Evolutionary conservation across 2,888 invertebrate genomes (phyloP).

Genomic region (Hydraecia micacea): DNA sequence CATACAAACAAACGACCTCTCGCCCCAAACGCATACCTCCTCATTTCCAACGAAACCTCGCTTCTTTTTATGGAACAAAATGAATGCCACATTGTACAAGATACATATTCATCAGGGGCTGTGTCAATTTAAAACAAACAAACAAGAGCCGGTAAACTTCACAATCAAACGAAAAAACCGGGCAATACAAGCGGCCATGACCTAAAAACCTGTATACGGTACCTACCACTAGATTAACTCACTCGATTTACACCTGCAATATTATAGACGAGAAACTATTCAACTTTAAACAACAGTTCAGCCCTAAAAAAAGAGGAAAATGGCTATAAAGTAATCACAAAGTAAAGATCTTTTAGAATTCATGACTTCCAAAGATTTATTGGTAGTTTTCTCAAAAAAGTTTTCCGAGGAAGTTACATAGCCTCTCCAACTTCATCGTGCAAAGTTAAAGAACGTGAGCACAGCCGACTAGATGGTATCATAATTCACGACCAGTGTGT

Average conservation of each 20-base stretch:
- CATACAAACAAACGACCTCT: constrained; percentile 50
- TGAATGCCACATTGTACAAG: constrained; percentile 49
- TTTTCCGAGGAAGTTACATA: constrained; percentile 51
- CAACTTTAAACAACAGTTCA: constrained; percentile 12
- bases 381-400: constrained; percentile 51
- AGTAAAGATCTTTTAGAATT: constrained; percentile 46
- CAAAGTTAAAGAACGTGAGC: constrained; percentile 55
- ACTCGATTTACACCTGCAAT: constrained; percentile 57
- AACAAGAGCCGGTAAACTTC: constrained; percentile 71
- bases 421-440: constrained; percentile 42
- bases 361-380: constrained; percentile 53
- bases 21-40: constrained; percentile 42
- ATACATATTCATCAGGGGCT: constrained; percentile 63
- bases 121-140: constrained; percentile 70
- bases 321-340: constrained; percentile 21
- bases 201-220: constrained; percentile 68
- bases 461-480: constrained; percentile 49
- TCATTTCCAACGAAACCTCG: constrained; percentile 42
- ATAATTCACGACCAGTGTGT: constrained; percentile 48
- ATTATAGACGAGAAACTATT: constrained; percentile 23
- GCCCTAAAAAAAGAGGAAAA: background rate
- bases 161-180: constrained; percentile 74
- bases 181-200: constrained; percentile 73
- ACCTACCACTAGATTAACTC: constrained; percentile 62
- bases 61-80: constrained; percentile 41